A percentile compares a stretch with the other conserved stretches of the same genome.
These are phyloP conservation scores for Aurelia aurita DNA, from an alignment of 30 jellyfish, hydroid and myxozoan species.

Conservation along the genomic window DNA sequence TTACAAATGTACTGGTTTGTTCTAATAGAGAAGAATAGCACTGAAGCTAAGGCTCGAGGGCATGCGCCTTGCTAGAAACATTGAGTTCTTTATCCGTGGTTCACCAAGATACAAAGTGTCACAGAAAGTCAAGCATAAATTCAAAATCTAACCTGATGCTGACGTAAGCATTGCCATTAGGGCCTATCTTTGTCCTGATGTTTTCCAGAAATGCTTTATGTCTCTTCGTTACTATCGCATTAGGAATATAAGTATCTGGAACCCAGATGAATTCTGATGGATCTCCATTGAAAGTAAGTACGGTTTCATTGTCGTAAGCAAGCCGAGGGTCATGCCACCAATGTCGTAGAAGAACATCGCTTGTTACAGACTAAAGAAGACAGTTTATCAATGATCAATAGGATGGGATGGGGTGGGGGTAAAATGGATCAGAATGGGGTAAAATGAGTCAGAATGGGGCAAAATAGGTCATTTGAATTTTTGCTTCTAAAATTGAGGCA, in stretches of 20 bases:
- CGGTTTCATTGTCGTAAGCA: constrained; percentile 28
- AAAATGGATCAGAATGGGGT: no score
- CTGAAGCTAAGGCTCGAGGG: no score
- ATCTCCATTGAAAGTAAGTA: constrained; percentile 4
- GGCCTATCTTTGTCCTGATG: constrained; percentile 13
- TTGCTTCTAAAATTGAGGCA: no score
- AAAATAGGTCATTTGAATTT: no score
- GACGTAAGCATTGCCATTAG: constrained; percentile 39
- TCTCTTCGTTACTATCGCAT: constrained; percentile 34
- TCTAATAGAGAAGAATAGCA: no score
- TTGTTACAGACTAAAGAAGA: constrained; percentile 21
- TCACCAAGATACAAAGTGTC: no score
- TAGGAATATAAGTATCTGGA: constrained; percentile 49
- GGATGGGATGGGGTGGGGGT: no score
- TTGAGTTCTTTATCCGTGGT: no score
- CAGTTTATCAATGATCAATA: neutral
- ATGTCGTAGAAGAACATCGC: constrained; percentile 38
- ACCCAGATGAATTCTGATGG: constrained; percentile 44
- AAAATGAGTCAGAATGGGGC: no score
- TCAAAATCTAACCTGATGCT: constrained; percentile 26
- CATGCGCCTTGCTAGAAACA: no score
- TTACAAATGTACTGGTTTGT: no score
- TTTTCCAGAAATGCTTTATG: constrained; percentile 16
- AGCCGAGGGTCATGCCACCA: constrained; percentile 67
- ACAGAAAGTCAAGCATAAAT: no score